Evolutionary conservation across 2,113 vertebrate genomes (phyloP), one percentile per base, ranked within the genome.

Genomic region (Phalacrocorax aristotelis): DNA sequence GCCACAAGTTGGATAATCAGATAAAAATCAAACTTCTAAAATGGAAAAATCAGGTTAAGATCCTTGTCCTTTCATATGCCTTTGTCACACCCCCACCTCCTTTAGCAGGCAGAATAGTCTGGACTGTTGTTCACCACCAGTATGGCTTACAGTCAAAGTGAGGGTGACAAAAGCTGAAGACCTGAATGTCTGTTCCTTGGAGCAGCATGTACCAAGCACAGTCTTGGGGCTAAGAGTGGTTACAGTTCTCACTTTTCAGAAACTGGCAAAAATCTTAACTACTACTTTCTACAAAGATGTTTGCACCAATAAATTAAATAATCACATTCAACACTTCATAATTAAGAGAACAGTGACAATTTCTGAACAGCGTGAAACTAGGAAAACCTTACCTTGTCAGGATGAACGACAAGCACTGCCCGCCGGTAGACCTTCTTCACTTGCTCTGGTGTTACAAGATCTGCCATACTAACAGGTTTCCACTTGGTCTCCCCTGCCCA

Each of bases 401-500:
- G 99, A 91, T 99, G 99, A 54, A 99, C 99, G 5, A 99, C 99
- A 48, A 99, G 98, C 90, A 99, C 99, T 17, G 99, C 99, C 96
- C 97, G 98, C 94, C 99, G 98, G 91, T 99, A 99, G 65, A 99
- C 98, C 96, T 99, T 99, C 97, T 99, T 99, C 95, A 99, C 99
- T 98, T 99, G 99, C 65, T 99, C 99, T 2, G 99, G 99, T 0
- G 99, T 99, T 42, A 99, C 99, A 82, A 99, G 98, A 97, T 99
- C 99, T 34, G 99, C 99, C 99, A 99, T 99, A 58, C 99, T 98
- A n/a, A 99, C 98, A 0, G 99, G 98, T 83, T 99, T 99, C 99
- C 99, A 99, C 95, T 99, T 99, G 23, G 98, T 99, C 98, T 99
- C 99, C 32, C 99, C 99, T 87, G 99, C 99, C 99, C 99, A 99